Evolutionary conservation across 2,113 vertebrate species (phyloP).

Genomic region (Junco hyemalis): DNA sequence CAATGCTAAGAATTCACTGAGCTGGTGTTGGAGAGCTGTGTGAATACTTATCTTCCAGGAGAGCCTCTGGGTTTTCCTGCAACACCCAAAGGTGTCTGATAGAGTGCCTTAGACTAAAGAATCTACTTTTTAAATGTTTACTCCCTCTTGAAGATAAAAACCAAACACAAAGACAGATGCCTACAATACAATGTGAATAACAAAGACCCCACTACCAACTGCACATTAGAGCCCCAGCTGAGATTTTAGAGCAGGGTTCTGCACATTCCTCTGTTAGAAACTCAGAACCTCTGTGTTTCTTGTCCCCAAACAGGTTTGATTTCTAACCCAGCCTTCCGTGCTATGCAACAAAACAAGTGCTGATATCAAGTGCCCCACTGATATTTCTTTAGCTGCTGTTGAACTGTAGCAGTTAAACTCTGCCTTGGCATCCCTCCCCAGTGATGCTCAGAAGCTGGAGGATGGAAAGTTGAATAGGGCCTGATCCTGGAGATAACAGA

Average conservation of each 20-base stretch:
- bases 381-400: not conserved
- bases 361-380: not conserved
- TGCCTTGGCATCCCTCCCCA: not conserved
- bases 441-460: not conserved
- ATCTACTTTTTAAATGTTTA: constrained; percentile 5
- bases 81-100: constrained; percentile 36
- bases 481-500: not conserved
- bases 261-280: not conserved
- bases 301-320: not conserved
- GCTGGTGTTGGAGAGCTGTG: not conserved
- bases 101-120: not conserved
- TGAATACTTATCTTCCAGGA: constrained; percentile 7
- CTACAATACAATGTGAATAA: not conserved
- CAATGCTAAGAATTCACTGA: not conserved
- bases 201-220: not conserved
- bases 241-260: not conserved
- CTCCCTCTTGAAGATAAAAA: constrained; percentile 1
- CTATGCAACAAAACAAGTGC: not conserved
- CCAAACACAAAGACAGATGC: not conserved
- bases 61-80: not conserved
- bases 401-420: not conserved
- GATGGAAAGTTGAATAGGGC: not conserved
- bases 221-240: not conserved
- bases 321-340: not conserved
- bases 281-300: not conserved